Evolutionary conservation across 2,888 invertebrate species (phyloP).

Genomic region (Amblyjoppa fuscipennis): DNA sequence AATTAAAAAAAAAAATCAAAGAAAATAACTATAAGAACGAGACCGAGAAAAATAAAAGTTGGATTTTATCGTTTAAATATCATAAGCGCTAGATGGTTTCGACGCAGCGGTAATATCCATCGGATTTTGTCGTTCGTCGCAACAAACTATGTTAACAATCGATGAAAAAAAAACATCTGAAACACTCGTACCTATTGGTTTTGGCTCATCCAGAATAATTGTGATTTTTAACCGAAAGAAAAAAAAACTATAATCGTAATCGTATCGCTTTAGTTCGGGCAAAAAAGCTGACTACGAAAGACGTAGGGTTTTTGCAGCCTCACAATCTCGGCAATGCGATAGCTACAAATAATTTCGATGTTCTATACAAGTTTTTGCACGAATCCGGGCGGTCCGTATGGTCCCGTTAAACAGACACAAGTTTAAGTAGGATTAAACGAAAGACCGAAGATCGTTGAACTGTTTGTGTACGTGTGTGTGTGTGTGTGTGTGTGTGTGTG

Average conservation of each 20-base stretch:
- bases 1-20: slow-evolving; percentile 56
- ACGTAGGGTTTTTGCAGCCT: slow-evolving; percentile 33
- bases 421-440: slow-evolving; percentile 45
- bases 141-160: slow-evolving; percentile 35
- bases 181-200: slow-evolving; percentile 50
- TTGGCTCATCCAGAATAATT: slow-evolving; percentile 43
- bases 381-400: slow-evolving; percentile 34
- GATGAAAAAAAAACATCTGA: slow-evolving; percentile 12
- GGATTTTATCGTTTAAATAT: slow-evolving; percentile 46
- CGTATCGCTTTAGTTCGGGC: slow-evolving; percentile 46
- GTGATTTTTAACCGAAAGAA: slow-evolving; percentile 37
- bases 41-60: slow-evolving; percentile 54
- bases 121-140: background rate
- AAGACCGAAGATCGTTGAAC: slow-evolving; percentile 43
- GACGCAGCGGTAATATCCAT: slow-evolving; percentile 14
- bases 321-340: slow-evolving; percentile 43
- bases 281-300: slow-evolving; percentile 40
- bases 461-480: background rate
- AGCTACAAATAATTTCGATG: slow-evolving; percentile 48
- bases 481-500: background rate
- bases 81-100: slow-evolving; percentile 32
- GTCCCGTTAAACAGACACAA: slow-evolving; percentile 35
- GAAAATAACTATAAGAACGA: slow-evolving; percentile 65
- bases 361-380: slow-evolving; percentile 62
- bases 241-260: slow-evolving; percentile 32